Percentiles rank a stretch among this genome's conserved stretches.
These are phyloP conservation scores for Apodemia hepburni DNA, from an alignment of 2,888 invertebrate species.

Conservation along the genomic window DNA sequence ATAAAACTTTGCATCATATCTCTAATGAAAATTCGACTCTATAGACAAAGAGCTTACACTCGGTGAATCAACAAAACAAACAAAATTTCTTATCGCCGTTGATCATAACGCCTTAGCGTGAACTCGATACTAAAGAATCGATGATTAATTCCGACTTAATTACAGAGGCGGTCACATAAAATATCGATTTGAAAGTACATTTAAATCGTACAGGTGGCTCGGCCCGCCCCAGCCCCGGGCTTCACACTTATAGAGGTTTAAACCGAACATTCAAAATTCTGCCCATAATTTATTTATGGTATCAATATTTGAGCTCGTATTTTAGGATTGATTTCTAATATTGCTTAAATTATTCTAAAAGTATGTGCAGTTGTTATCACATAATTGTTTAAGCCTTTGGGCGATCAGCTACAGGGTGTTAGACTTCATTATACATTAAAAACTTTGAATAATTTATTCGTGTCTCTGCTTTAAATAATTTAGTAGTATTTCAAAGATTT, in stretches of 20 bases:
- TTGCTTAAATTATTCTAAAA: neutral
- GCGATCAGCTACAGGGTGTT: neutral
- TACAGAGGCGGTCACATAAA: conserved; percentile 70
- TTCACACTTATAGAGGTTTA: conserved; percentile 45
- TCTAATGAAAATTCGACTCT: neutral
- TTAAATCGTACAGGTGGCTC: conserved; percentile 68
- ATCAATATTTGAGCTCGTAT: conserved; percentile 18
- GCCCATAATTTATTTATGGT: conserved; percentile 11
- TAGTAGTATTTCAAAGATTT: too few relatives aligned
- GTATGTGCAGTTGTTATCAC: neutral
- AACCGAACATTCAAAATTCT: conserved; percentile 13
- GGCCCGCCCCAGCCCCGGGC: conserved; percentile 62
- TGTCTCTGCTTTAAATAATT: too few relatives aligned
- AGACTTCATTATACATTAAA: neutral
- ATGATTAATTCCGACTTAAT: conserved; percentile 66
- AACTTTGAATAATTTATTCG: too few relatives aligned
- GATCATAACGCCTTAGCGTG: conserved; percentile 62
- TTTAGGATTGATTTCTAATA: conserved; percentile 12
- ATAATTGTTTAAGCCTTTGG: neutral
- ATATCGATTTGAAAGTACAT: conserved; percentile 71
- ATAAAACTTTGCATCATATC: too few relatives aligned
- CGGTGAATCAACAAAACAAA: conserved; percentile 10
- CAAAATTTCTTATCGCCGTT: conserved; percentile 36
- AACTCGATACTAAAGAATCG: conserved; percentile 46
- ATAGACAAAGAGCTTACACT: conserved; percentile 6